Base-by-base conservation (phyloP, 1,140 invertebrate genomes). In the Parapsyche elsis region DNA sequence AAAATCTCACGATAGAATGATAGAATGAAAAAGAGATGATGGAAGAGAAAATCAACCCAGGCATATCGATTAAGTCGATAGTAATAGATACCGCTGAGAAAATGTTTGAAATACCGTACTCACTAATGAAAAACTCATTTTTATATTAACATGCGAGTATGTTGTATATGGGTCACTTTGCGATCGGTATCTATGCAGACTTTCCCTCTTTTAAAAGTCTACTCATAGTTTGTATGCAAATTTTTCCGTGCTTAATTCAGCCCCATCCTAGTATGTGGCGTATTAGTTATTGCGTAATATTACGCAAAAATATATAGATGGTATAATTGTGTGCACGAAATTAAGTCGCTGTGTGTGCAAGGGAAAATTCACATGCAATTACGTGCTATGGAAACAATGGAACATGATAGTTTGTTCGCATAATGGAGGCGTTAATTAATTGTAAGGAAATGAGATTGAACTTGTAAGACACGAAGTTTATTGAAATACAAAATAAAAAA, bases 61-160 rank as follows among this genome's bases (percentile, higher is more conserved):
- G 61, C 12, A 21, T 19, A 67, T 67, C 61, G 21, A 19, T 67
- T 67, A 5, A 16, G 21, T 67, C 24, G 61, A 67, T 67, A 12
- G 61, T 67, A 67, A 67, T 23, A 26, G 21, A 67, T 23, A 67
- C 61, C 12, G 21, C 21, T 23, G 14, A 67, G 61, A 67, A 67
- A 67, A 67, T 67, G 61, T 67, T 67, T 1, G 53, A 53, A 53
- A 2, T 53, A 53, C 49, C 49, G 49, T 53, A 38, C 30, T 1
- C 30, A 38, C 30, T 38, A 12, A 53, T 16, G 49, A 14, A 16
- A 53, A 53, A 16, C 12, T 12, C 16, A 53, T 5, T 53, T 53
- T 53, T 53, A 14, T 53, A 53, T 5, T 53, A 53, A 53, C 16
- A 10, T 53, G 12, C 12, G 16, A 14, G 10, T 53, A 53, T 4